phyloP scores from a whole-genome alignment of 2,797 vertebrate species.

The Tadarida brasiliensis region DNA sequence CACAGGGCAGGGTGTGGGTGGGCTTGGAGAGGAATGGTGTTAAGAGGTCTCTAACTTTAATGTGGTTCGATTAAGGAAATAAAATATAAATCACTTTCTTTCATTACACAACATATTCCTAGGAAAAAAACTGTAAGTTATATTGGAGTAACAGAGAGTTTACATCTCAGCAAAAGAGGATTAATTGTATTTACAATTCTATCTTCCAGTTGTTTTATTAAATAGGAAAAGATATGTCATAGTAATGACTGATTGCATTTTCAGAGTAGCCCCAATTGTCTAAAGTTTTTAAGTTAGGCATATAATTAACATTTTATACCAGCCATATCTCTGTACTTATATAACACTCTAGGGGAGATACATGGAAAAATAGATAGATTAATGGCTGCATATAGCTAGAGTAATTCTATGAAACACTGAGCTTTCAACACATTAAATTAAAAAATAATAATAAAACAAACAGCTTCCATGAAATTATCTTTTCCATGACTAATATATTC shows the following conservation, averaged over 20 bases:
- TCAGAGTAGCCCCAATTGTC: not conserved
- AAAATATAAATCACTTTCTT: not conserved
- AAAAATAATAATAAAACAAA: constrained; percentile 69
- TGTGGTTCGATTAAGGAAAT: not conserved
- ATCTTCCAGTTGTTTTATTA: not conserved
- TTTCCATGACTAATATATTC: constrained; percentile 69
- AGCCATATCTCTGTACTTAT: not conserved
- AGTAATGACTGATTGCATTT: not conserved
- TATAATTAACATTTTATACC: not conserved
- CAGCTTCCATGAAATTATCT: constrained; percentile 75
- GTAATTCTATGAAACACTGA: not conserved
- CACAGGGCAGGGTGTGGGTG: rapidly evolving
- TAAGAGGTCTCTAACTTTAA: not conserved
- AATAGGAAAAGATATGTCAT: not conserved
- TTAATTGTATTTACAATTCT: not conserved
- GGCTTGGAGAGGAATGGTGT: not conserved
- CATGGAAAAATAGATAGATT: not conserved
- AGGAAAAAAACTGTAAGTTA: not conserved
- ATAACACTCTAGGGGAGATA: not conserved
- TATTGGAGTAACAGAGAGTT: not conserved
- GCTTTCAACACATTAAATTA: not conserved
- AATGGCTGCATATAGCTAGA: not conserved
- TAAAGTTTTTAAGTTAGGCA: not conserved
- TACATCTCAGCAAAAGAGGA: not conserved
- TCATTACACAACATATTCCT: not conserved